Evolutionary conservation across 2,797 vertebrate species (phyloP), one percentile per base, ranked within the genome.

Genomic region (Neosilurus hyrtlii): DNA sequence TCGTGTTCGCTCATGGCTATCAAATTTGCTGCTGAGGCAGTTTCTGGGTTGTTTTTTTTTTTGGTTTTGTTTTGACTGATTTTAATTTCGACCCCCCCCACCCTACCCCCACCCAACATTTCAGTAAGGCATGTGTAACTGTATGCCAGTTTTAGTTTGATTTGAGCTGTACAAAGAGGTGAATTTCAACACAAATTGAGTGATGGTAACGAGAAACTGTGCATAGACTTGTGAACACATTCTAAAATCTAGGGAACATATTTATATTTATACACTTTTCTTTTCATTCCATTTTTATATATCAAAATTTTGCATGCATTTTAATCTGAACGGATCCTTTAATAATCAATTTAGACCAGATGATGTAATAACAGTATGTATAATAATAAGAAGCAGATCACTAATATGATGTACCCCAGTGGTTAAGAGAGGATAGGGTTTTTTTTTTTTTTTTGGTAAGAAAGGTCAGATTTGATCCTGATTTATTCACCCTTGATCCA

Each of bases 1-100:
- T 61, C 1, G 26, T 51, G 51, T 66, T 54, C 91, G 91, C 94
- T 94, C 92, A 93, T 94, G 91, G 78, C 62, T 83, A 83, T 79
- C 71, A 82, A 82, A 84, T 63, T 73, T 78, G 73, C 63, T 63
- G 54, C 16, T 51, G 37, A 35, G 74, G n/a, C 56, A 72, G 10
- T 30, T 75, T 75, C 43, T n/a, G 43, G 1, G 9, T 35, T 54
- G 52, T 57, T 30, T 76, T 70, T 43, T 43, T 9, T 18, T 35
- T 43, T 11, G 11, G 22, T 52, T 54, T 14, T 12, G 20, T 49
- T 56, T 9, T 9, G 73, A 81, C 30, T 74, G 72, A 63, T 52
- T 63, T 85, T 57, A 51, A 26, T 51, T 84, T 74, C 54, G 59
- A 49, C 9, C 52, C 20, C 51, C 63, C 57, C 43, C 10, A 68